These are phyloP conservation scores for Ceriagrion tenellum DNA, from an alignment of 2,888 invertebrate genomes.

Conservation along the genomic window DNA sequence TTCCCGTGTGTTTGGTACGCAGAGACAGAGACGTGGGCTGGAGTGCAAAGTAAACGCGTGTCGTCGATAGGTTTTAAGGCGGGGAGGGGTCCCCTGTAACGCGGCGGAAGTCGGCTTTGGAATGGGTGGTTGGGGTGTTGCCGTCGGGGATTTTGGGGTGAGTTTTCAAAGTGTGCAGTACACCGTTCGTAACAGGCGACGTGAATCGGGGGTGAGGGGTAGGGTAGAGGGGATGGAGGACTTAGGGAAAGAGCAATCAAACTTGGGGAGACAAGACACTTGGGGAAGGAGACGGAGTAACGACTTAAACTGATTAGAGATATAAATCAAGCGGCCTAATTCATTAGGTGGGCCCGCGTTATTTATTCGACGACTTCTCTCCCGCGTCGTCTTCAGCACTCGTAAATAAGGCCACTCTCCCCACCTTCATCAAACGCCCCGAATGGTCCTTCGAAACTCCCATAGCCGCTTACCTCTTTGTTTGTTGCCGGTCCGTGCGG, in stretches of 20 bases:
- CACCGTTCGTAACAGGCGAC: neutral
- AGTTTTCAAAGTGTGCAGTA: neutral
- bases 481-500: neutral
- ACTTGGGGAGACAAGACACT: neutral
- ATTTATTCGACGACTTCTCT: neutral
- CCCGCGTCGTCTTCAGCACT: neutral
- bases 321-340: neutral
- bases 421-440: neutral
- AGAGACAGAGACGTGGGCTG: neutral
- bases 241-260: neutral
- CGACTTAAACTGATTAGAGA: conserved; percentile 11
- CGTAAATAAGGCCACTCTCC: neutral
- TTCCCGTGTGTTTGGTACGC: neutral
- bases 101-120: neutral
- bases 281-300: conserved; percentile 2
- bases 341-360: neutral
- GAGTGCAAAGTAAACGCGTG: neutral
- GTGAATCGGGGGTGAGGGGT: too few species aligned
- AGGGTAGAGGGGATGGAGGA: too few species aligned
- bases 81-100: neutral
- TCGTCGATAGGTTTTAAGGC: neutral
- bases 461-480: neutral
- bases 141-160: neutral
- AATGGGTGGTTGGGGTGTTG: neutral
- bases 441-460: neutral